phyloP scores from a whole-genome alignment of 2,888 invertebrate genomes.

The Subacronicta megacephala region DNA sequence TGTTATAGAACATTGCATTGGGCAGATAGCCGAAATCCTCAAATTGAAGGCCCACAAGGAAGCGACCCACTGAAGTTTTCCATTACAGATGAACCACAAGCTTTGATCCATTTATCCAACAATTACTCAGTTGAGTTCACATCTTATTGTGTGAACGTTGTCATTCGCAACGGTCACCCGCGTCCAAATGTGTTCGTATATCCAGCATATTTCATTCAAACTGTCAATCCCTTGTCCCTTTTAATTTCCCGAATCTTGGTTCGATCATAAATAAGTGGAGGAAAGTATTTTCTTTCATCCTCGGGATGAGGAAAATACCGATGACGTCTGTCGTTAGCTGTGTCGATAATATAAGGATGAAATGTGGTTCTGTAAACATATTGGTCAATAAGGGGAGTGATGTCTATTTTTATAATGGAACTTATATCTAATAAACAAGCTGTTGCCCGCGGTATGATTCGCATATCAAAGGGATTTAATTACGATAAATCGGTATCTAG shows the following conservation, averaged over 20 bases:
- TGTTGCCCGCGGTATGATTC: no score
- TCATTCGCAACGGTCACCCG: constrained; percentile 28
- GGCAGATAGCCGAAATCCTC: no score
- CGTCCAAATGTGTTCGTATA: constrained; percentile 36
- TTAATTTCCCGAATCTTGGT: constrained; percentile 50
- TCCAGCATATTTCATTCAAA: constrained; percentile 38
- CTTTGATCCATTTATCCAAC: constrained; percentile 20
- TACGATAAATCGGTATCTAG: no score
- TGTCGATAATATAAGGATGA: constrained; percentile 8
- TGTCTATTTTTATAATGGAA: no score
- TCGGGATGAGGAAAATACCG: constrained; percentile 28
- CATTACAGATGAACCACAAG: no score
- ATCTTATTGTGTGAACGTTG: constrained; percentile 36
- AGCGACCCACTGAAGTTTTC: no score
- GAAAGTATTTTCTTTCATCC: constrained; percentile 41
- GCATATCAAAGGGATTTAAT: no score
- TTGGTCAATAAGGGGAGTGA: not conserved
- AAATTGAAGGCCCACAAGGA: no score
- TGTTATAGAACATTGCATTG: no score
- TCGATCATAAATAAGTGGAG: constrained; percentile 28
- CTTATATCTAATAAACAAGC: no score
- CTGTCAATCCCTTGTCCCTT: constrained; percentile 47
- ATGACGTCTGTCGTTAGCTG: constrained; percentile 14
- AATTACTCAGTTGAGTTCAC: constrained; percentile 37
- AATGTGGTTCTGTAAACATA: constrained; percentile 5